A percentile compares a stretch with the other conserved stretches of the same genome.
phyloP scores from a whole-genome alignment of 2,113 vertebrate species.

The Dicrurus megarhynchus region DNA sequence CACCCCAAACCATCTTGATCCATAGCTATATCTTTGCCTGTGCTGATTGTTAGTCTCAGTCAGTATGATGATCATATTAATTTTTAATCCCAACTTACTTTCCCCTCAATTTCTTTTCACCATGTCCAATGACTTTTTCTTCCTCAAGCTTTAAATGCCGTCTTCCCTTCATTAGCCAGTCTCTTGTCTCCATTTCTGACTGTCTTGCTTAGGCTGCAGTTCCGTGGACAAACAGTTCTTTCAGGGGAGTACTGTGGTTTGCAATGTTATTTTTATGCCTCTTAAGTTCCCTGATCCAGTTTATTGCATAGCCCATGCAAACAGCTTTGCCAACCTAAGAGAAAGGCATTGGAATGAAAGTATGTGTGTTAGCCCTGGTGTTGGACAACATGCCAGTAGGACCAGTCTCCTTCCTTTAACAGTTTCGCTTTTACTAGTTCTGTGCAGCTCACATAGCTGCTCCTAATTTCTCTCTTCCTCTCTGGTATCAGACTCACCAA shows the following conservation, averaged over 20 bases:
- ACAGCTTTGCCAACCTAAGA: rapidly evolving
- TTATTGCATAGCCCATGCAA: background rate
- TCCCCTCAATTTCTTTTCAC: background rate
- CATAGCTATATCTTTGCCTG: background rate
- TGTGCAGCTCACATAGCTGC: background rate
- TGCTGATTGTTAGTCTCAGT: background rate
- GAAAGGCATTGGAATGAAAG: background rate
- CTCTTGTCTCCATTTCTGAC: background rate
- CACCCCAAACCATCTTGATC: background rate
- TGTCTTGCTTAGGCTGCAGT: background rate
- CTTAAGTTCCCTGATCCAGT: background rate
- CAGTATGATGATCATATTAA: background rate
- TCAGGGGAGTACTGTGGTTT: background rate
- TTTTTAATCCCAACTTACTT: background rate
- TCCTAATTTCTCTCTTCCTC: background rate
- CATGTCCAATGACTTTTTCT: background rate
- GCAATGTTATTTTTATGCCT: background rate
- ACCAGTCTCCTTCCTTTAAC: background rate
- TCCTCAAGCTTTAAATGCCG: background rate
- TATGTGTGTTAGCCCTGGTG: background rate
- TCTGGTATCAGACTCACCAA: background rate
- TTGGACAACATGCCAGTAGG: background rate
- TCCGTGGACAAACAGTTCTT: background rate
- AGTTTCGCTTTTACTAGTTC: background rate
- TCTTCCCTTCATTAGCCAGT: background rate